Percentiles rank a stretch among this genome's conserved stretches.
These are phyloP conservation scores for Galeopsomyia nigrocyanea DNA, from an alignment of 2,888 invertebrate species.

Conservation along the genomic window DNA sequence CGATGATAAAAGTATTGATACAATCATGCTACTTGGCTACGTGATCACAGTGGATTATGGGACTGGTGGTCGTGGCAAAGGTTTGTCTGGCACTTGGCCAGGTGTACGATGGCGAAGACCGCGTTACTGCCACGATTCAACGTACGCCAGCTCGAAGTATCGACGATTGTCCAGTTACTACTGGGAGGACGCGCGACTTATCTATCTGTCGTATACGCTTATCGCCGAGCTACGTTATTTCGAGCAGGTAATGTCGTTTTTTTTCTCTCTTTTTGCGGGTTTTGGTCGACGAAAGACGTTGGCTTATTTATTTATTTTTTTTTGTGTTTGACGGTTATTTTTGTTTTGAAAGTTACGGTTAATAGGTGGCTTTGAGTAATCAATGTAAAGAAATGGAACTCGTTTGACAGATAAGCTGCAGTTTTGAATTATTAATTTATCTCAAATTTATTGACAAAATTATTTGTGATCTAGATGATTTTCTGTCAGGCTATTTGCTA, in stretches of 20 bases:
- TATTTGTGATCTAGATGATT: too few relatives aligned
- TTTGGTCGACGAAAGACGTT: too few relatives aligned
- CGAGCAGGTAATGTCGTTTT: conserved; percentile 73
- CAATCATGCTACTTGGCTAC: conserved; percentile 50
- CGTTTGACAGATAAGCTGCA: too few relatives aligned
- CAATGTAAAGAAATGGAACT: too few relatives aligned
- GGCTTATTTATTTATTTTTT: conserved; percentile 2
- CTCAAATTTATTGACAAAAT: too few relatives aligned
- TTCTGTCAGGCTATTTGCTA: too few relatives aligned
- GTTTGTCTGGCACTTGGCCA: conserved; percentile 66
- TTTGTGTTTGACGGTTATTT: neutral
- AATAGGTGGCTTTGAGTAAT: too few relatives aligned
- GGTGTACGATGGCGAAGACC: conserved; percentile 53
- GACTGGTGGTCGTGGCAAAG: conserved; percentile 50
- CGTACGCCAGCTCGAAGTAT: conserved; percentile 59
- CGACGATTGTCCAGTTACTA: conserved; percentile 62
- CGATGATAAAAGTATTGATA: too few relatives aligned
- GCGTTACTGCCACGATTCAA: conserved; percentile 4
- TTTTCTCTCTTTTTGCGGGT: too few relatives aligned
- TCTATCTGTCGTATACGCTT: conserved; percentile 76
- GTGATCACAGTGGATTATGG: conserved; percentile 65
- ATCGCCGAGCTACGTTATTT: conserved; percentile 75
- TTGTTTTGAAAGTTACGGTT: neutral
- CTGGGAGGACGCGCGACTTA: conserved; percentile 76
- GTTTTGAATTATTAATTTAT: too few relatives aligned